A percentile compares a stretch with the other conserved stretches of the same genome.
These are phyloP conservation scores for Esox niger DNA, from an alignment of 2,113 vertebrate genomes.

Conservation along the genomic window DNA sequence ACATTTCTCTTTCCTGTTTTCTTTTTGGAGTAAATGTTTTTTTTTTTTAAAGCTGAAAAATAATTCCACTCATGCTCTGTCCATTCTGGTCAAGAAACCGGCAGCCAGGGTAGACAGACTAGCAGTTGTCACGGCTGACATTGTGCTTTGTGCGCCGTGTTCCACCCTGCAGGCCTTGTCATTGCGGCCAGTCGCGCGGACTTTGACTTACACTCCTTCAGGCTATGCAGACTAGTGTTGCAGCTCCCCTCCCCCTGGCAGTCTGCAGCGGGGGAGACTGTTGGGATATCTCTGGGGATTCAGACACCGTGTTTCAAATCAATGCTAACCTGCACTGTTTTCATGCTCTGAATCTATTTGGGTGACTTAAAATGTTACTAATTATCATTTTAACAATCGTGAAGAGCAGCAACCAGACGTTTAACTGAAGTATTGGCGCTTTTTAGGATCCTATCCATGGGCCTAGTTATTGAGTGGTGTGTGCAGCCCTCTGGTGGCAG, in stretches of 20 bases:
- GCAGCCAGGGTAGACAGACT: constrained; percentile 50
- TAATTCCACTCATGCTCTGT: too few species aligned
- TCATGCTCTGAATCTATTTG: constrained; percentile 33
- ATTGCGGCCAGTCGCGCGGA: constrained; percentile 68
- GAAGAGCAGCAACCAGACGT: constrained; percentile 33
- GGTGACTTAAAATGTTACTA: constrained; percentile 15
- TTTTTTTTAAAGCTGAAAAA: too few species aligned
- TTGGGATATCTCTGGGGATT: constrained; percentile 26
- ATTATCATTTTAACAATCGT: constrained; percentile 32
- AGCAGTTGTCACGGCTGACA: constrained; percentile 49
- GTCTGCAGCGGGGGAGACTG: constrained; percentile 43
- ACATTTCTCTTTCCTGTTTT: constrained; percentile 53
- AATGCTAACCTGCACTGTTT: constrained; percentile 40
- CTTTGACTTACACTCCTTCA: constrained; percentile 62
- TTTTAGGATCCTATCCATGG: not conserved
- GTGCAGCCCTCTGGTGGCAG: constrained; percentile 66
- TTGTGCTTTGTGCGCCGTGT: constrained; percentile 64
- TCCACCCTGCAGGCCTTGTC: constrained; percentile 66
- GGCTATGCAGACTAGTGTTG: constrained; percentile 46
- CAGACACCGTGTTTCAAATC: constrained; percentile 30
- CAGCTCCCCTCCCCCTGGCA: constrained; percentile 49
- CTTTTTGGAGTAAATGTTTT: constrained; percentile 9
- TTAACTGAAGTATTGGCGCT: constrained; percentile 29
- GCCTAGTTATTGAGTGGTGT: constrained; percentile 61
- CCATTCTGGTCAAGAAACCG: constrained; percentile 56